Evolutionary conservation across 2,888 invertebrate genomes (phyloP).

Genomic region (Blera fallax): DNA sequence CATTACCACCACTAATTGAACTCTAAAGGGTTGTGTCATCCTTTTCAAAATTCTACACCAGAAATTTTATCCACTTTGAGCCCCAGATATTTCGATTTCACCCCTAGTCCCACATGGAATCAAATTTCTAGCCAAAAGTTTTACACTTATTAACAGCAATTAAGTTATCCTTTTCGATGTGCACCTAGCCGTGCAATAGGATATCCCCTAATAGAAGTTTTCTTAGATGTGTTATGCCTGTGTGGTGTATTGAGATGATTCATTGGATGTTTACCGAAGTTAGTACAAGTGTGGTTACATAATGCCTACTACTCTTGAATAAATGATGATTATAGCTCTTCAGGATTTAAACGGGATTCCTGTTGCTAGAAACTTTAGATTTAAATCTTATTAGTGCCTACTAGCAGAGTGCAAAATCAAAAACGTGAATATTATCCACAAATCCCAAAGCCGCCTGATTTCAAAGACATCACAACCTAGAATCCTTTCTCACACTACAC

Average conservation of each 20-base stretch:
- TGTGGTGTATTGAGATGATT: not conserved
- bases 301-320: slow-evolving; percentile 1
- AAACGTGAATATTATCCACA: slow-evolving; percentile 27
- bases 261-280: not conserved
- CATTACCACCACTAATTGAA: slow-evolving; percentile 48
- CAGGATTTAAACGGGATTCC: not conserved
- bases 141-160: slow-evolving; percentile 43
- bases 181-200: slow-evolving; percentile 10
- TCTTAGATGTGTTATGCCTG: not conserved
- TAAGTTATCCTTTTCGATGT: slow-evolving; percentile 40
- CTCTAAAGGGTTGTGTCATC: not conserved
- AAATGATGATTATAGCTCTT: slow-evolving; percentile 13
- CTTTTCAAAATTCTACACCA: slow-evolving; percentile 2
- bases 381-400: not conserved
- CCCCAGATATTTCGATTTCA: not conserved
- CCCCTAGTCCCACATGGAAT: slow-evolving; percentile 2
- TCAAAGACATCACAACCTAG: not conserved
- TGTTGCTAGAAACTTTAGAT: slow-evolving; percentile 5
- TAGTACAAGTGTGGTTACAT: not conserved
- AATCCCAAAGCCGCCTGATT: slow-evolving; percentile 10
- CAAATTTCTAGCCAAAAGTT: slow-evolving; percentile 47
- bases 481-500: not conserved
- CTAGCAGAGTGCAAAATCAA: not conserved
- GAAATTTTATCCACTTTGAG: slow-evolving; percentile 9
- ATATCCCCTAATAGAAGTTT: slow-evolving; percentile 1